Evolutionary conservation across 2,888 invertebrate genomes (phyloP), one percentile per base, ranked within the genome.

Genomic region (Quadroppia sp.): DNA sequence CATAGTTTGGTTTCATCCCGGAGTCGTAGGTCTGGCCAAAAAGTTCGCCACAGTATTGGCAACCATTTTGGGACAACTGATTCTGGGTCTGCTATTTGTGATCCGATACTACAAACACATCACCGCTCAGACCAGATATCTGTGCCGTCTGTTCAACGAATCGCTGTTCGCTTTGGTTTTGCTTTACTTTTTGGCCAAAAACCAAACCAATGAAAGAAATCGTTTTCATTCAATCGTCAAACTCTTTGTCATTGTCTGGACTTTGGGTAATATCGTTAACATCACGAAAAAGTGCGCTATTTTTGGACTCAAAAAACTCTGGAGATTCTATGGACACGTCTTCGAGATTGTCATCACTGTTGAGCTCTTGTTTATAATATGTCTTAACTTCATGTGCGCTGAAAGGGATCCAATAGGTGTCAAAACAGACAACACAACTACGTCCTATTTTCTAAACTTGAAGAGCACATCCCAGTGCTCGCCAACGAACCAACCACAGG

Each of bases 301-400:
- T 23, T 56, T 56, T 56, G 56, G 56, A 1, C 30, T 56, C 13
- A 20, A 56, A 3, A 56, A 56, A 17, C 15, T 56, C 2, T 56
- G 56, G 56, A 20, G 56, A 56, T 56, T 56, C 17, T 56, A 56
- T 23, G 56, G 56, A 56, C 56, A 56, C 56, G 20, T 56, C 20
- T 56, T 56, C 11, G 56, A 56, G 23, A 7, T 56, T 2, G 13
- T 56, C 7, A 25, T 56, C 13, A 56, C 56, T 15, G 11, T 30
- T 23, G 13, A 30, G 9, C 56, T 56, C 11, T 56, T 56, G 13
- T 11, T 56, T 28, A 56, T 56, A 23, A 30, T 56, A 13, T 25
- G 4, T 17, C 17, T 56, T 2, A 30, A 11, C 30, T 30, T 56
- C 7, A 25, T 11, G 13, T 56, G 56, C 56, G 11, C 25, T 28